Conservation (phyloP, 2,113 vertebrate species). For the Melospiza melodia region DNA sequence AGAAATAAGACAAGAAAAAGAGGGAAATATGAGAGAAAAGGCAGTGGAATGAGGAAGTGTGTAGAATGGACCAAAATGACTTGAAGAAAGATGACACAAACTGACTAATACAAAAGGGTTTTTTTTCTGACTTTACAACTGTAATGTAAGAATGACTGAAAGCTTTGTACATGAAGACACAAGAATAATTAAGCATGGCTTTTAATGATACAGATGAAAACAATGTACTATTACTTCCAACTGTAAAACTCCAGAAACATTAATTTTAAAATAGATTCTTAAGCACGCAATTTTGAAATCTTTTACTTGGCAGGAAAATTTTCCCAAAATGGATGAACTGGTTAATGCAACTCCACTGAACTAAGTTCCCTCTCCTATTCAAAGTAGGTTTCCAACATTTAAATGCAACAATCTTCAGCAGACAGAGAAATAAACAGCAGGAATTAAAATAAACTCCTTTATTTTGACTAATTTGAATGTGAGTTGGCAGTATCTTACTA, state of each 20-base stretch:
- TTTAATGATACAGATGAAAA: not conserved
- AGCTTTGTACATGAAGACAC: not conserved
- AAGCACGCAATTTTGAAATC: not conserved
- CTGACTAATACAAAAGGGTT: not conserved
- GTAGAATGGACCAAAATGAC: not conserved
- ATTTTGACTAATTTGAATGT: not conserved
- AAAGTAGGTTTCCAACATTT: not conserved
- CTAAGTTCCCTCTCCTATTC: not conserved
- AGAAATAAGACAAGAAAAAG: not conserved
- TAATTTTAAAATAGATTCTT: not conserved
- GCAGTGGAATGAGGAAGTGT: not conserved
- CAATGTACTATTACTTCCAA: not conserved
- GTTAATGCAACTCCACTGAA: not conserved
- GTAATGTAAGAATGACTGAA: not conserved
- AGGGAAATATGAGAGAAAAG: not conserved
- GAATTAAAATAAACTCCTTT: not conserved
- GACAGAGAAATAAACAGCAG: not conserved
- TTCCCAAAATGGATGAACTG: not conserved
- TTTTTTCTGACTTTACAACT: not conserved
- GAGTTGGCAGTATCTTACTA: not conserved
- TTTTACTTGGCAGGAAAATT: not conserved
- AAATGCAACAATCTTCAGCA: not conserved
- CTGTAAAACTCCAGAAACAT: not conserved
- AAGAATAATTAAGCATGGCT: not conserved
- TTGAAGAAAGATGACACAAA: not conserved